phyloP scores from a whole-genome alignment of 2,113 vertebrate genomes.

The western clawed frog (Xenopus tropicalis) region UCB_Xtro_10.0 CM004445.2:48940001-48940500 shows the following conservation, averaged over 20 bases:
- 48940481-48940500: constrained; percentile 19
- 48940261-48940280: constrained; percentile 40
- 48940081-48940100: constrained; percentile 1
- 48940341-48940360: constrained; percentile 30
- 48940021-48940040: constrained; percentile 17
- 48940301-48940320: constrained; percentile 32
- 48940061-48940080: constrained; percentile 28
- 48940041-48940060: constrained; percentile 10
- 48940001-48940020: constrained; percentile 18
- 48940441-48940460: background rate
- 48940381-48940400: constrained; percentile 4
- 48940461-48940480: constrained; percentile 36
- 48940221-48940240: constrained; percentile 24
- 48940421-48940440: background rate
- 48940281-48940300: constrained; percentile 41
- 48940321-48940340: constrained; percentile 36
- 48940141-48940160: constrained; percentile 39
- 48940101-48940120: constrained; percentile 21
- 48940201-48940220: constrained; percentile 32
- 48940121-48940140: constrained; percentile 38
- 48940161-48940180: constrained; percentile 38
- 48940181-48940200: constrained; percentile 36
- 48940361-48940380: constrained; percentile 37
- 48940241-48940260: constrained; percentile 38
- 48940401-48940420: constrained; percentile 3